A percentile compares a stretch with the other conserved stretches of the same genome.
Evolutionary conservation across 1,140 invertebrate species (phyloP).

Genomic region (Akabosia matsudoensis): DNA sequence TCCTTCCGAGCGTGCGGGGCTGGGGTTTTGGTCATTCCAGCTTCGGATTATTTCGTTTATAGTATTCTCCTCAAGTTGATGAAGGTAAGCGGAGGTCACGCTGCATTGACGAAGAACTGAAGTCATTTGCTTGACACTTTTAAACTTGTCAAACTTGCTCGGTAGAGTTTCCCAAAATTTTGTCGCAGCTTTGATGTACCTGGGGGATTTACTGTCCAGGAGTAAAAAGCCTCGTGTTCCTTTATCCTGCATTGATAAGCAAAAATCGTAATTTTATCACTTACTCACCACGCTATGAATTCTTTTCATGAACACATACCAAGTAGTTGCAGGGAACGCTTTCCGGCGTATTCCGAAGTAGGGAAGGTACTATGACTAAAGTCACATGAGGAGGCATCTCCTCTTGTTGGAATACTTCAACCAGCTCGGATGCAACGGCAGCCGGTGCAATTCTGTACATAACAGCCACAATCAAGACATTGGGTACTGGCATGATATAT

Average conservation of each 20-base stretch:
- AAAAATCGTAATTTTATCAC: too few relatives aligned
- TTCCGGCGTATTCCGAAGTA: background rate
- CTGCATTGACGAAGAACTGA: background rate
- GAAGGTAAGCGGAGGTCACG: background rate
- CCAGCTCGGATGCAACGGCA: background rate
- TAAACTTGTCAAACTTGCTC: too few relatives aligned
- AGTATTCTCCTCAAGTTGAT: background rate
- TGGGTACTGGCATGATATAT: background rate
- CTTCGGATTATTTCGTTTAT: background rate
- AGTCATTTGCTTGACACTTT: too few relatives aligned
- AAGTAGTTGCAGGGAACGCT: background rate
- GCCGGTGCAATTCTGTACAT: background rate
- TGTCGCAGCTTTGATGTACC: background rate
- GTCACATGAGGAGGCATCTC: background rate
- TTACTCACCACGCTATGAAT: background rate
- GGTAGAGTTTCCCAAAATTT: background rate
- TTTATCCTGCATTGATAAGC: background rate
- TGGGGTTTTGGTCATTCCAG: background rate
- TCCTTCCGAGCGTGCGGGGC: background rate
- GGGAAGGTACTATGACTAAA: background rate
- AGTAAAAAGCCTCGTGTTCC: background rate
- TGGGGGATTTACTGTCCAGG: background rate
- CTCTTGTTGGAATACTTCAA: background rate
- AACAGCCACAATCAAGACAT: background rate
- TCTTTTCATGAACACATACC: background rate